A percentile compares a stretch with the other conserved stretches of the same genome.
These are phyloP conservation scores for Achroia grisella DNA, from an alignment of 1,140 invertebrate species.

Conservation along the genomic window DNA sequence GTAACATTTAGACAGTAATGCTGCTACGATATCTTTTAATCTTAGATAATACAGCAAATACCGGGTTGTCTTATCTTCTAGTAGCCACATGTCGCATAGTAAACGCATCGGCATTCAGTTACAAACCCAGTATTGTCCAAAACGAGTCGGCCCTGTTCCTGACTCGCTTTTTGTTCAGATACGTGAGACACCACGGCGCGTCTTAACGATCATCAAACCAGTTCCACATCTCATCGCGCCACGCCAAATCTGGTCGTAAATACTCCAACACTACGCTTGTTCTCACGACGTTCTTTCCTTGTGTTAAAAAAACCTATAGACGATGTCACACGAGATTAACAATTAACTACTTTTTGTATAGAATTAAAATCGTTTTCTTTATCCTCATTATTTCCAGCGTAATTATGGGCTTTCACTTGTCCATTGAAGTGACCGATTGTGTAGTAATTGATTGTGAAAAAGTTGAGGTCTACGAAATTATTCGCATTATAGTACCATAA, in stretches of 20 bases:
- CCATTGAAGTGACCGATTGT: constrained; percentile 38
- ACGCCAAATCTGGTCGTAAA: constrained; percentile 64
- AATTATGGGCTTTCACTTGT: constrained; percentile 60
- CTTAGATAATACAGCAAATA: no score
- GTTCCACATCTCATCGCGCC: constrained; percentile 59
- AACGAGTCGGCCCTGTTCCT: constrained; percentile 50
- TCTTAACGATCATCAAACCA: constrained; percentile 64
- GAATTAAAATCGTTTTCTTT: constrained; percentile 20
- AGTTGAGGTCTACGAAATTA: constrained; percentile 38
- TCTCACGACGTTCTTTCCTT: constrained; percentile 23
- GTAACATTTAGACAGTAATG: no score
- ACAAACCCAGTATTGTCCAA: constrained; percentile 61
- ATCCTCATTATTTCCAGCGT: constrained; percentile 20
- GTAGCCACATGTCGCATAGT: constrained; percentile 34
- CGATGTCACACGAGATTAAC: neutral
- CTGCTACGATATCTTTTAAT: no score
- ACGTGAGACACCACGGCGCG: constrained; percentile 64
- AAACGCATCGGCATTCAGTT: constrained; percentile 60
- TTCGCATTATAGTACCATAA: constrained; percentile 44
- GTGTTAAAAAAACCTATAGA: neutral
- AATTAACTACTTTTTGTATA: constrained; percentile 5
- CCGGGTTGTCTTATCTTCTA: constrained; percentile 2
- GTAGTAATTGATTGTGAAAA: constrained; percentile 45
- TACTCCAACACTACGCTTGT: constrained; percentile 43
- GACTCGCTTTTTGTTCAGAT: constrained; percentile 56